These are phyloP conservation scores for Meghimatium bilineatum DNA, from an alignment of 2,888 invertebrate species.

Conservation along the genomic window DNA sequence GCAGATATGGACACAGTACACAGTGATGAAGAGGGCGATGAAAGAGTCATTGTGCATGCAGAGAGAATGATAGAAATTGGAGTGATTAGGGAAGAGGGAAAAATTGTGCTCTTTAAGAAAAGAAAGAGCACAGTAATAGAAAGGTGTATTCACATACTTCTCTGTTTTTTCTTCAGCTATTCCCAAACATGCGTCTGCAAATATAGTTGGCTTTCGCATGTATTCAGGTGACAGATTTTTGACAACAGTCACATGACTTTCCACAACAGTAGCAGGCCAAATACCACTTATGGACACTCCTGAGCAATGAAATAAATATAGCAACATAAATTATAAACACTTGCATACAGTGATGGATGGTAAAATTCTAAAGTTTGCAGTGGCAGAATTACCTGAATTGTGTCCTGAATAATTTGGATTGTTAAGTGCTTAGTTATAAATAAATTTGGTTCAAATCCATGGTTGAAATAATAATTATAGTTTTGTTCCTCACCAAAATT, in stretches of 20 bases:
- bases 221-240: conserved; percentile 54
- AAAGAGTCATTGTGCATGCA: no score
- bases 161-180: conserved; percentile 65
- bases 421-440: no score
- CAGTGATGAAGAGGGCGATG: no score
- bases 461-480: no score
- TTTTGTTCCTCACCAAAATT: no score
- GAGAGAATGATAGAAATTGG: background rate
- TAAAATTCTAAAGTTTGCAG: no score
- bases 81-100: background rate
- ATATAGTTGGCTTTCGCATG: conserved; percentile 66
- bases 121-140: background rate
- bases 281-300: conserved; percentile 66
- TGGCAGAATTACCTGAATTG: no score
- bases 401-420: no score
- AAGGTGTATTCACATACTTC: conserved; percentile 51
- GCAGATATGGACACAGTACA: no score
- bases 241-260: conserved; percentile 67
- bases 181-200: conserved; percentile 68
- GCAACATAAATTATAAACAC: background rate
- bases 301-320: conserved; percentile 18
- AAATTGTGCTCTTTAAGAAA: background rate
- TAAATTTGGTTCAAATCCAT: no score
- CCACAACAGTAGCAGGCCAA: conserved; percentile 69
- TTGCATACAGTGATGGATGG: no score